A percentile compares a stretch with the other conserved stretches of the same genome.
phyloP scores from a whole-genome alignment of 2,113 vertebrate species.

The Xenopus borealis region DNA sequence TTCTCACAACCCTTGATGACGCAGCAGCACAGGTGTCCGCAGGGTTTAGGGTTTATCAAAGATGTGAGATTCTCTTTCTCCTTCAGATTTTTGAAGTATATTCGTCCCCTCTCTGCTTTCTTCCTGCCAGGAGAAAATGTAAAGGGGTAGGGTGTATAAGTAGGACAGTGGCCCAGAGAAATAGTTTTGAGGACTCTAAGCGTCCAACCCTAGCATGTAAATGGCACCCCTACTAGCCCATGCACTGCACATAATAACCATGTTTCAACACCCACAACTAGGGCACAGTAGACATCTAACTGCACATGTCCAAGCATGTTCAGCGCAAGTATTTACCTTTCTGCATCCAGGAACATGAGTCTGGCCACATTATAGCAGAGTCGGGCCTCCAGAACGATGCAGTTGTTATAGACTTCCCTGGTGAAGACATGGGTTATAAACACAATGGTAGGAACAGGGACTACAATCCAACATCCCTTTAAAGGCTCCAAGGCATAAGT shows the following conservation, averaged over 20 bases:
- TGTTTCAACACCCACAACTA: too few relatives aligned
- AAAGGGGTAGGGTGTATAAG: accelerated
- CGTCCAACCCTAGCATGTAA: too few relatives aligned
- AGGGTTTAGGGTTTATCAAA: conserved; percentile 95
- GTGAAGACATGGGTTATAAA: too few relatives aligned
- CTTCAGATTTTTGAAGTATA: conserved; percentile 84
- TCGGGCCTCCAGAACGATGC: conserved; percentile 83
- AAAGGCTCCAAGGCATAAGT: too few relatives aligned
- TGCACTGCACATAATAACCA: too few relatives aligned
- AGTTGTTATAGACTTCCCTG: conserved; percentile 89
- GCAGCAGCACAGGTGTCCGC: conserved; percentile 95
- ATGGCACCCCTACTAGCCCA: too few relatives aligned
- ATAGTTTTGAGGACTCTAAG: too few relatives aligned
- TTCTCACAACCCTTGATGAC: conserved; percentile 88
- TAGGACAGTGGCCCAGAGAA: too few relatives aligned
- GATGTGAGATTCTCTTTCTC: conserved; percentile 71
- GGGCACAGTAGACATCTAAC: too few relatives aligned
- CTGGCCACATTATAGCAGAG: conserved; percentile 91
- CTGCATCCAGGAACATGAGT: conserved; percentile 85
- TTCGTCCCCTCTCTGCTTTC: conserved; percentile 87
- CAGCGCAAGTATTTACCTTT: conserved; percentile 72
- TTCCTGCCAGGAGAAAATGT: conserved; percentile 67
- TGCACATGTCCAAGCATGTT: too few relatives aligned
- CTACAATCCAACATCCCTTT: too few relatives aligned
- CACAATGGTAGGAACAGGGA: too few relatives aligned